These are phyloP conservation scores for Chaetodon trifasciatus DNA, from an alignment of 2,797 vertebrate genomes.

Conservation along the genomic window DNA sequence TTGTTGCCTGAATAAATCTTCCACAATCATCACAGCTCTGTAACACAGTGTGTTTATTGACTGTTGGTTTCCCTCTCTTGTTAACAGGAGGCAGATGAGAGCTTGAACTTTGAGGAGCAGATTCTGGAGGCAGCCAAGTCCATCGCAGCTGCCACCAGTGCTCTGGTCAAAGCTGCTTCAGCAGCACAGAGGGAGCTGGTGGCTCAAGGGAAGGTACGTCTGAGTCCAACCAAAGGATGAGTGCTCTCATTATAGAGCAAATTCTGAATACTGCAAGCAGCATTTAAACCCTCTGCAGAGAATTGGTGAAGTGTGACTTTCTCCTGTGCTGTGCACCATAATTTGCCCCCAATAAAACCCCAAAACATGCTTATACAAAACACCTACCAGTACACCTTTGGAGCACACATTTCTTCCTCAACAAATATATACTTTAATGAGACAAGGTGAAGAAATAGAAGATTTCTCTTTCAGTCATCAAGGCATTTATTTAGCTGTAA, in stretches of 20 bases:
- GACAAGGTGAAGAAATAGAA: not conserved
- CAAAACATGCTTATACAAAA: not conserved
- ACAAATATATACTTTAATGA: no score
- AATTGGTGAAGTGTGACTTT: not conserved
- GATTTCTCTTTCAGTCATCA: not conserved
- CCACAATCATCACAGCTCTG: not conserved
- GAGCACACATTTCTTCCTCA: no score
- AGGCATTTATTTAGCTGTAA: not conserved
- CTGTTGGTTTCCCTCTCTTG: conserved; percentile 27
- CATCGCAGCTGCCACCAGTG: conserved; percentile 95
- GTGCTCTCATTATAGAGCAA: not conserved
- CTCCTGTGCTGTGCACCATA: not conserved
- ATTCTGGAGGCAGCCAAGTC: conserved; percentile 97
- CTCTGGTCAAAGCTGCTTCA: conserved; percentile 95
- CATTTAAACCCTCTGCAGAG: not conserved
- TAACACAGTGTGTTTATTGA: conserved; percentile 26
- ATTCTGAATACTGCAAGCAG: not conserved
- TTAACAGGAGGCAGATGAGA: conserved; percentile 94
- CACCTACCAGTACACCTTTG: not conserved
- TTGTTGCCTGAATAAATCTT: conserved; percentile 9
- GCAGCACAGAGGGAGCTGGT: conserved; percentile 95
- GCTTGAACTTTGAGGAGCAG: conserved; percentile 97
- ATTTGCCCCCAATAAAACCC: not conserved
- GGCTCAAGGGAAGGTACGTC: conserved; percentile 93
- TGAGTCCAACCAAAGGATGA: conserved; percentile 7